Evolutionary conservation across 2,888 invertebrate genomes (phyloP), one percentile per base, ranked within the genome.

Genomic region (Embidobia sp.): DNA sequence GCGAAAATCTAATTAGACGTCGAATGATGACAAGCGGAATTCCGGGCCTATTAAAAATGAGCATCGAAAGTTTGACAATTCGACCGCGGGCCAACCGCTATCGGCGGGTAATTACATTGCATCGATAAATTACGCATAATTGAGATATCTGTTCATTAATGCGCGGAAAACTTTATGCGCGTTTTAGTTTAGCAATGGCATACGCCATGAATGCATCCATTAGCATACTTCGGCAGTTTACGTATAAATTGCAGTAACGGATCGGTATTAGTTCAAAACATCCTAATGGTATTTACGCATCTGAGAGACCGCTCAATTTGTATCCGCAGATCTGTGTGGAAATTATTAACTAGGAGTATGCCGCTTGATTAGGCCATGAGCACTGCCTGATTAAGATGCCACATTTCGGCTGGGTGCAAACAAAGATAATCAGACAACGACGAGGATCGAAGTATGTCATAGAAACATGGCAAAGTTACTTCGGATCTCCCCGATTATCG

Each of bases 231-330:
- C 22, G 40, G 19, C 40, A 37, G 67, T 37, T 46, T 55, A 67
- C 40, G 4, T 48, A 57, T 59, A 69, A 49, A 59, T 59, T 49
- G 27, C 26, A 44, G 51, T 51, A 61, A 70, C 59, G 44, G 59
- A 70, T 70, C 59, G 51, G 70, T 44, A 51, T 51, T 51, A 51
- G 70, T 51, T 70, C 35, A 44, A 59, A 70, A 70, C 70, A 59
- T 33, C n/a, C 19, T 61, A 44, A 70, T 51, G 35, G 29, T 70
- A 51, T 70, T 70, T 59, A 57, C 48, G 67, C 67, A 48, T 48
- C 40, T 33, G 53, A 22, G 33, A 19, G 70, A 40, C 15, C 31
- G 49, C 18, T 61, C 61, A 44, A 51, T 51, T 51, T 35, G 44
- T 51, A 70, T 31, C 61, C 40, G n/a, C 51, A 35, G 42, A 42